Base-by-base conservation (phyloP, 2,797 vertebrate genomes). In the Cottoperca gobio region DNA sequence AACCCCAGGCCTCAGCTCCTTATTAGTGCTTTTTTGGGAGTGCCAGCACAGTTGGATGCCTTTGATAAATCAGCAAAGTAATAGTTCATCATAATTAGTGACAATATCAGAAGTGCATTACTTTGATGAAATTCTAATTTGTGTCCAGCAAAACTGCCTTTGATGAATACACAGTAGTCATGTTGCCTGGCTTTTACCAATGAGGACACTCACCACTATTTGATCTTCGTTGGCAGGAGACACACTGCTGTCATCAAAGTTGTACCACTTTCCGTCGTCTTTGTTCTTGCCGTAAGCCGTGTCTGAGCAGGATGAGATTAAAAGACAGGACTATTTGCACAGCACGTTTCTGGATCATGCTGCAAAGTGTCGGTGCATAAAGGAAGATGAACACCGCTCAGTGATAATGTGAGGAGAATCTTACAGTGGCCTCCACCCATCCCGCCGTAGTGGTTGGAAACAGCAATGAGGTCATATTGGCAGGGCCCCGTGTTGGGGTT, bases 391-490 rank as follows among this genome's bases (percentile, higher is more conserved):
- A 37, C 21, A 16, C 24, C 4, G 8, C 16, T 55, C n/a, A 24
- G 19, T 23, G 11, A 19, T 2, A 0, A 5, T 23, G 2, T 53
- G 24, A 53, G 21, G 79, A 93, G 40, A 48, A 23, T 78, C 98
- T 98, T 95, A 99, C 98, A 99, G 73, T 99, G 98, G 80, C 98
- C 98, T 86, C 98, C 97, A 79, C 98, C 98, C 98, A 99, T 98
- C 77, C 98, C 98, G 85, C 98, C 98, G 14, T 99, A 99, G 93
- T 99, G 98, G 94, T 99, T 99, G 83, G 98, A 99, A 40, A 99
- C 97, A 48, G 98, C 98, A 58, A 99, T 99, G 91, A 99, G 95
- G 89, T 99, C 96, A 46, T 99, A 99, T 86, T 92, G 96, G 89
- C 97, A 99, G 43, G 97, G 97, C 48, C 97, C 98, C 21, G 97